These are phyloP conservation scores for Ephialtes manifestator DNA, from an alignment of 2,888 invertebrate genomes.

Conservation along the genomic window DNA sequence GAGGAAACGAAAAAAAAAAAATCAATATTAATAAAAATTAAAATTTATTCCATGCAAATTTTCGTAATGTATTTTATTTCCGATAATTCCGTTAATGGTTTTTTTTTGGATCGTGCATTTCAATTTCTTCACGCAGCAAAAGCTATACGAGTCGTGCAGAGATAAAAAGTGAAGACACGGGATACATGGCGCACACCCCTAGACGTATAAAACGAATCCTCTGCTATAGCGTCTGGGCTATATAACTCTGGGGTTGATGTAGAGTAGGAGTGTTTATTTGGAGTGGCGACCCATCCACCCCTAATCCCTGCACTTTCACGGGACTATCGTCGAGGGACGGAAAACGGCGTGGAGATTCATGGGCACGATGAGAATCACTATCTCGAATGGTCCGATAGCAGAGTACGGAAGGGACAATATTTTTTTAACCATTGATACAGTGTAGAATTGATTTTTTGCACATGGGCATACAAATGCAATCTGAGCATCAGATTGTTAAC, in stretches of 20 bases:
- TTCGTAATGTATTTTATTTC: slow-evolving; percentile 9
- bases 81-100: neutral
- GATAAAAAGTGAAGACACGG: neutral
- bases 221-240: slow-evolving; percentile 18
- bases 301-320: slow-evolving; percentile 82
- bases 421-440: neutral
- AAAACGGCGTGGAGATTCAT: slow-evolving; percentile 77
- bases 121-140: neutral
- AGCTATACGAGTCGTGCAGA: slow-evolving; percentile 9
- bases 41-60: neutral
- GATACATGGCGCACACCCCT: slow-evolving; percentile 15
- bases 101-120: neutral
- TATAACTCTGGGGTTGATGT: slow-evolving; percentile 72
- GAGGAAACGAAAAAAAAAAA: neutral
- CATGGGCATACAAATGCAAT: neutral
- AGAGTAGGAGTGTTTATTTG: slow-evolving; percentile 83
- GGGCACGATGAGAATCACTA: slow-evolving; percentile 41
- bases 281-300: slow-evolving; percentile 83
- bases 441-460: neutral
- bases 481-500: neutral
- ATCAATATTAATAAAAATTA: neutral
- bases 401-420: neutral
- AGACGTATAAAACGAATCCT: slow-evolving; percentile 54
- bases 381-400: slow-evolving; percentile 24
- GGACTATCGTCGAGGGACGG: slow-evolving; percentile 78